Evolutionary conservation across 2,113 vertebrate genomes (phyloP).

Genomic region (Urocynchramus pylzowi): DNA sequence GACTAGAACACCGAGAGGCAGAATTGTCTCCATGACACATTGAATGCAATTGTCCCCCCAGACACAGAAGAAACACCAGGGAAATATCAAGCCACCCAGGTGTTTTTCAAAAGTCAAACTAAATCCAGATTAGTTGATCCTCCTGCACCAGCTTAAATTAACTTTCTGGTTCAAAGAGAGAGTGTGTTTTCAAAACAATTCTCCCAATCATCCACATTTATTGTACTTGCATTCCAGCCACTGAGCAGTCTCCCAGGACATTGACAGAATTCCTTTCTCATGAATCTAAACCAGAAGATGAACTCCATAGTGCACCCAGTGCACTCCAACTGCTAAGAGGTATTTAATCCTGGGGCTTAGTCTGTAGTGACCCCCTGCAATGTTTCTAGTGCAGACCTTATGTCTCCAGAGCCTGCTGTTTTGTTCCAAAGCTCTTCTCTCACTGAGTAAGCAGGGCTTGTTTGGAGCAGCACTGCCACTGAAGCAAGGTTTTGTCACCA

Average conservation of each 20-base stretch:
- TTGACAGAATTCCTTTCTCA: background rate
- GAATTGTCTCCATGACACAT: rapidly evolving
- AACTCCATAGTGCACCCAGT: background rate
- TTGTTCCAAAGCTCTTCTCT: background rate
- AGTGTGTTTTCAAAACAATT: background rate
- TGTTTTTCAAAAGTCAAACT: background rate
- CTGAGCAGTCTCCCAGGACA: background rate
- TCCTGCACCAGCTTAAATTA: background rate
- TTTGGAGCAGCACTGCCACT: background rate
- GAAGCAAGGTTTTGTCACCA: background rate
- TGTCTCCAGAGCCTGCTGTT: background rate
- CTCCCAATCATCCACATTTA: background rate
- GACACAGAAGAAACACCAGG: background rate
- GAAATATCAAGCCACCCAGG: background rate
- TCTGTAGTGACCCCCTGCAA: background rate
- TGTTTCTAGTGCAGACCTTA: background rate
- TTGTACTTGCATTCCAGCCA: background rate
- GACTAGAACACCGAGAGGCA: background rate
- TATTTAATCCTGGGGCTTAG: background rate
- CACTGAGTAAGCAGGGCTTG: background rate
- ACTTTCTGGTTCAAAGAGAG: background rate
- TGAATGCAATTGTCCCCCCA: rapidly evolving
- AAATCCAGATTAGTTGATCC: background rate
- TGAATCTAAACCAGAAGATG: background rate
- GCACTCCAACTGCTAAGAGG: background rate